Evolutionary conservation across 2,888 invertebrate species (phyloP).

Genomic region (Conchocele bisecta): DNA sequence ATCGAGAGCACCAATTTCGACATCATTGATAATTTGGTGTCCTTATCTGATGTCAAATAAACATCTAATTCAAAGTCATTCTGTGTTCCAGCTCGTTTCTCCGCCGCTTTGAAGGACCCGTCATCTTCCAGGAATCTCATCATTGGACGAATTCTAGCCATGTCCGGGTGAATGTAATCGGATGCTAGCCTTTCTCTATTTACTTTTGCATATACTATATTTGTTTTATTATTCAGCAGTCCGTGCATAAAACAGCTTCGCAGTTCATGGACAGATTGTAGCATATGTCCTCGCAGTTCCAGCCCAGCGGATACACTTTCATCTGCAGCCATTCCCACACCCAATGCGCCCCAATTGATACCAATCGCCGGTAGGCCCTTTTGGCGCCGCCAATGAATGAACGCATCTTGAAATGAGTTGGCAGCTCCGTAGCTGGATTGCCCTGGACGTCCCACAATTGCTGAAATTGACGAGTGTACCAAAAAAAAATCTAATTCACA

Average conservation of each 20-base stretch:
- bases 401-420: conserved; percentile 70
- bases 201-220: conserved; percentile 51
- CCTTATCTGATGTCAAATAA: background rate
- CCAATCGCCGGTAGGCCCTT: conserved; percentile 61
- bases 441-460: conserved; percentile 68
- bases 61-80: background rate
- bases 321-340: conserved; percentile 62
- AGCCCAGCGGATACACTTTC: conserved; percentile 34
- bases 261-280: conserved; percentile 27
- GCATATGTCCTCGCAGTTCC: conserved; percentile 14
- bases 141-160: background rate
- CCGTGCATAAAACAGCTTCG: conserved; percentile 50
- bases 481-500: conserved; percentile 70
- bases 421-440: conserved; percentile 73
- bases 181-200: conserved; percentile 50
- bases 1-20: background rate
- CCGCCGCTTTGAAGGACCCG: background rate
- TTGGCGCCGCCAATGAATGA: conserved; percentile 63
- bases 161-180: background rate
- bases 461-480: conserved; percentile 70
- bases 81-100: background rate
- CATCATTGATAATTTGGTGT: background rate
- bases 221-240: conserved; percentile 50
- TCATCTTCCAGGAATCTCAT: background rate
- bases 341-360: conserved; percentile 74